Conservation (phyloP, 2,113 vertebrate species). For the Trogon surrucura region DNA sequence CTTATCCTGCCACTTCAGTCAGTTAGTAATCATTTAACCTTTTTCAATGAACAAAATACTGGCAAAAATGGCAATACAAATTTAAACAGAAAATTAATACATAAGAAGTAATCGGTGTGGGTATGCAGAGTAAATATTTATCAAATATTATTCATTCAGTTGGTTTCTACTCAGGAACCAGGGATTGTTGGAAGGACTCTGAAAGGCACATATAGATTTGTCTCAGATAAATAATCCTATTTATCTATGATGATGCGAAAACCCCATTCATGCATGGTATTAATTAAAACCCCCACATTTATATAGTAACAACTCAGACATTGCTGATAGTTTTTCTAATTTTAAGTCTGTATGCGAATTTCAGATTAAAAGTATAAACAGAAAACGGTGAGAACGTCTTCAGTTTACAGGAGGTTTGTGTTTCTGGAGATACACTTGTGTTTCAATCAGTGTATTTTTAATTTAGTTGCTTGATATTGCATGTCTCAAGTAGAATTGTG, state of each 20-base stretch:
- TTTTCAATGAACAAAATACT: neutral
- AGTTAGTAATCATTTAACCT: neutral
- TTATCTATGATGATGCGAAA: neutral
- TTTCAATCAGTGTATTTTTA: neutral
- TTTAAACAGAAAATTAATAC: neutral
- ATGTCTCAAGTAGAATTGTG: neutral
- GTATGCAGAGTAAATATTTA: neutral
- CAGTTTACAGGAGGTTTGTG: neutral
- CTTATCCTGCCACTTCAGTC: neutral
- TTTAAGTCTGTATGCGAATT: neutral
- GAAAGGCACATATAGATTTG: neutral
- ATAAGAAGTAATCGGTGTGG: neutral
- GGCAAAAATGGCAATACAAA: neutral
- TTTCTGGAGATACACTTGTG: neutral
- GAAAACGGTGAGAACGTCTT: neutral
- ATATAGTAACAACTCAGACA: neutral
- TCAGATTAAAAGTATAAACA: neutral
- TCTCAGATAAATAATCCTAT: neutral
- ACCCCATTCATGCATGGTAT: neutral
- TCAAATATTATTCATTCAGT: neutral
- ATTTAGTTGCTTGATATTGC: neutral
- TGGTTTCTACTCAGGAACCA: neutral
- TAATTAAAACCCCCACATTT: neutral
- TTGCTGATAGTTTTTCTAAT: neutral
- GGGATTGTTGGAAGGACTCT: neutral